Evolutionary conservation across 1,140 invertebrate species (phyloP), one percentile per base, ranked within the genome.

Genomic region (Drosophila ambigua): DNA sequence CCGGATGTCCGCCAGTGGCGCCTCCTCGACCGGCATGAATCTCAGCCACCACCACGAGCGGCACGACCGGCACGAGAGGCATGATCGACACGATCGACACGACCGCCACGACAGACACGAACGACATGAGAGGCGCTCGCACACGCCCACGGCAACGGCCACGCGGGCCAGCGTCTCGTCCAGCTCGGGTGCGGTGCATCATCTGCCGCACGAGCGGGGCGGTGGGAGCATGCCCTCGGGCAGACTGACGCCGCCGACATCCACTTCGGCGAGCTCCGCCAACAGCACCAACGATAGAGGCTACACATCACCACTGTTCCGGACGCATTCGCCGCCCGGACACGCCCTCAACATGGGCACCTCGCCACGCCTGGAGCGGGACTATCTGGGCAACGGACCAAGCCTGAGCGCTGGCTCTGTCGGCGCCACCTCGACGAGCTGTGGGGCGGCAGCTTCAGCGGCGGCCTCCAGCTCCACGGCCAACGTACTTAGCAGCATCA

Each of bases 401-500:
- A 79, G 64, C 6, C 26, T 71, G 35, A 41, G 55, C 43, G 31
- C 65, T 1, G 65, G 63, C 45, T 53, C 81, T 11, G 62, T 49
- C 24, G 60, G 31, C 3, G 68, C 69, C 20, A 61, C 74, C 11
- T 63, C 74, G 35, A 44, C 67, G 13, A 73, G 50, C 62, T 74
- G 73, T n/a, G 59, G 68, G 15, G 58, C 73, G 7, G 60, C 74
- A 2, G 45, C 53, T 5, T 26, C 61, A 9, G 63, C 43, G 9
- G 64, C 67, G n/a, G 66, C 74, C 9, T 77, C 79, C 51, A 80
- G 65, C 41, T 72, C 83, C 28, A 50, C 90, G 31, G 73, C 90
- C 31, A 93, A 92, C 39, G 92, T 93, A 65, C 91, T 93, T 61
- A 92, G 89, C 72, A 92, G 90, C 60, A 93, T 94, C 44, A 94